phyloP scores from a whole-genome alignment of 2,888 invertebrate species.

The Hyposoter didymator region DNA sequence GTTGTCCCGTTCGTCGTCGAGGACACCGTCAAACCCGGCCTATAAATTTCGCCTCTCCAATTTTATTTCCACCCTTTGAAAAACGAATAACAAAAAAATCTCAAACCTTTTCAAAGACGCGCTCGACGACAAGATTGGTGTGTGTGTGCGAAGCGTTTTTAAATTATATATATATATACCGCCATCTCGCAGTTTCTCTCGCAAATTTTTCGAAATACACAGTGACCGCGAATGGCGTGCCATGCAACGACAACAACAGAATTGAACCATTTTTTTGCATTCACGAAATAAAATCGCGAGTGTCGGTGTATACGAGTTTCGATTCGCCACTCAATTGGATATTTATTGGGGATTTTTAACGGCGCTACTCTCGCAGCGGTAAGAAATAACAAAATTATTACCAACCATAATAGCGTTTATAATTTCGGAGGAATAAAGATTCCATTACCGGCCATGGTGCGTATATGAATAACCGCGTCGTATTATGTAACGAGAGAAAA shows the following conservation, averaged over 20 bases:
- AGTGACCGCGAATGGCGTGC: not conserved
- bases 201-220: not conserved
- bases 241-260: not conserved
- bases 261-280: not conserved
- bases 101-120: not conserved
- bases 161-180: conserved; percentile 9
- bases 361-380: not conserved
- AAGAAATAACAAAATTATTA: not conserved
- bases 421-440: not conserved
- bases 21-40: conserved; percentile 48
- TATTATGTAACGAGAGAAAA: conserved; percentile 66
- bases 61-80: not conserved
- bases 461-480: conserved; percentile 51
- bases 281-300: not conserved
- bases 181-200: not conserved
- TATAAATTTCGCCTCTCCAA: conserved; percentile 26
- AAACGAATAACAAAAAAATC: conserved; percentile 10
- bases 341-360: conserved; percentile 24
- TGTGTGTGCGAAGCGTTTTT: not conserved
- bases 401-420: not conserved
- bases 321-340: conserved; percentile 44
- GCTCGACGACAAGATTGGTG: not conserved
- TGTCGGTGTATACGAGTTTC: conserved; percentile 21
- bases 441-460: not conserved
- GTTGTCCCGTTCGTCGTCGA: conserved; percentile 50